These are phyloP conservation scores for Volucella bombylans DNA, from an alignment of 2,888 invertebrate genomes.

Conservation along the genomic window DNA sequence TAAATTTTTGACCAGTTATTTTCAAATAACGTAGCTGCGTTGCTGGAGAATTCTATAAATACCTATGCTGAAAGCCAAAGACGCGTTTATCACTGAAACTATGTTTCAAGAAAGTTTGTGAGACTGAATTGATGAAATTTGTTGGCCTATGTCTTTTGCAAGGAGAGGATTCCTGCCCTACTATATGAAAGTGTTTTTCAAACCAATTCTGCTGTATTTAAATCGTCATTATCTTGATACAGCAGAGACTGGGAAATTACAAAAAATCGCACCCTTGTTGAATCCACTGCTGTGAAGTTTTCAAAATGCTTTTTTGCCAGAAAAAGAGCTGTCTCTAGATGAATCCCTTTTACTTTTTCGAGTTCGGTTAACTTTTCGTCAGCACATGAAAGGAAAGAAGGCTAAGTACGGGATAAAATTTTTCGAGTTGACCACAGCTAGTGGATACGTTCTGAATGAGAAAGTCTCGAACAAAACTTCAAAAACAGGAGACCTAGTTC, in stretches of 20 bases:
- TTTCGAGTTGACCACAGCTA: not conserved
- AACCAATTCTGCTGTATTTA: slow-evolving; percentile 28
- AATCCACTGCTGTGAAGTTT: slow-evolving; percentile 34
- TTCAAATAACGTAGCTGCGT: slow-evolving; percentile 1
- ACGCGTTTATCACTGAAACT: not conserved
- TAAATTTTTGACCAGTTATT: not conserved
- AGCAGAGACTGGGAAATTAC: slow-evolving; percentile 27
- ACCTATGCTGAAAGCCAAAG: not conserved
- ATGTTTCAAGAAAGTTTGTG: no score
- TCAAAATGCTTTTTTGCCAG: no score
- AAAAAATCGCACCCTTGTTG: not conserved
- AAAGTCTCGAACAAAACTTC: not conserved
- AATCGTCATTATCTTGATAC: slow-evolving; percentile 26
- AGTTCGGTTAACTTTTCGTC: no score
- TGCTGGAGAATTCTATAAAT: slow-evolving; percentile 7
- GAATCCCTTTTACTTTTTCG: no score
- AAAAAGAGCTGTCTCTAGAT: no score
- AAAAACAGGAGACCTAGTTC: slow-evolving; percentile 30
- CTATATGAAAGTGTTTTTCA: slow-evolving; percentile 13
- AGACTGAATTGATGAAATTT: not conserved
- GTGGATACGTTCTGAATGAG: slow-evolving; percentile 26
- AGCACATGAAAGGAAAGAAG: slow-evolving; percentile 1
- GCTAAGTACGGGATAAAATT: no score
- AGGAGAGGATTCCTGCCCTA: slow-evolving; percentile 9
- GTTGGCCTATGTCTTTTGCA: not conserved